Conservation (phyloP, 2,888 invertebrate genomes). For the Drosophila rubida region DNA sequence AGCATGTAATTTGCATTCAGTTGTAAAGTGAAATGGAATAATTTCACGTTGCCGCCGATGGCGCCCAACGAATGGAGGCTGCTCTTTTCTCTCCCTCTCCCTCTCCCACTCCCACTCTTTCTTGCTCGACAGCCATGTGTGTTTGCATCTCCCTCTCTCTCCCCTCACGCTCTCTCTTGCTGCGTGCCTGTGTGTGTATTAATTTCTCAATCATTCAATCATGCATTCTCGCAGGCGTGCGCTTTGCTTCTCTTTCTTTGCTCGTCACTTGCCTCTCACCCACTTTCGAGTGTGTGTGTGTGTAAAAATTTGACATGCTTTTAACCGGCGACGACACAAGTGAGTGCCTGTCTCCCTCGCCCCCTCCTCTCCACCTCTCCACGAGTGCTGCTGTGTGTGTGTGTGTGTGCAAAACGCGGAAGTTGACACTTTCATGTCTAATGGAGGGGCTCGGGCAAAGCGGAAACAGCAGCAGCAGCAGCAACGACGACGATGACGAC, state of each 20-base stretch:
- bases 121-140: not conserved
- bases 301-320: conserved; percentile 78
- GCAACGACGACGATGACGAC: conserved; percentile 12
- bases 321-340: conserved; percentile 62
- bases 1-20: conserved; percentile 79
- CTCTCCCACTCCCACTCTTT: not conserved
- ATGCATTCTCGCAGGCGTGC: conserved; percentile 70
- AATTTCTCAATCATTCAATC: conserved; percentile 78
- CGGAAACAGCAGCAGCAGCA: conserved; percentile 44
- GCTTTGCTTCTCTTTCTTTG: conserved; percentile 5
- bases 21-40: conserved; percentile 79
- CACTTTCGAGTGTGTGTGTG: conserved; percentile 62
- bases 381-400: not conserved
- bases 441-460: conserved; percentile 58
- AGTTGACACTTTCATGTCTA: conserved; percentile 68
- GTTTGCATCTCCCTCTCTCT: not conserved
- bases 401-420: conserved; percentile 54
- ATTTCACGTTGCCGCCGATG: conserved; percentile 74
- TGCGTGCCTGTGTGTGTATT: conserved; percentile 62
- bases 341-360: conserved; percentile 18
- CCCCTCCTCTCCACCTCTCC: not conserved
- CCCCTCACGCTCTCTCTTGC: conserved; percentile 1
- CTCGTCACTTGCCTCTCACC: conserved; percentile 5
- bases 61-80: conserved; percentile 36
- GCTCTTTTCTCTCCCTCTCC: conserved; percentile 10